These are phyloP conservation scores for Clytia hemisphaerica DNA, from an alignment of 30 jellyfish, hydroid and myxozoan species.

Conservation along the genomic window DNA sequence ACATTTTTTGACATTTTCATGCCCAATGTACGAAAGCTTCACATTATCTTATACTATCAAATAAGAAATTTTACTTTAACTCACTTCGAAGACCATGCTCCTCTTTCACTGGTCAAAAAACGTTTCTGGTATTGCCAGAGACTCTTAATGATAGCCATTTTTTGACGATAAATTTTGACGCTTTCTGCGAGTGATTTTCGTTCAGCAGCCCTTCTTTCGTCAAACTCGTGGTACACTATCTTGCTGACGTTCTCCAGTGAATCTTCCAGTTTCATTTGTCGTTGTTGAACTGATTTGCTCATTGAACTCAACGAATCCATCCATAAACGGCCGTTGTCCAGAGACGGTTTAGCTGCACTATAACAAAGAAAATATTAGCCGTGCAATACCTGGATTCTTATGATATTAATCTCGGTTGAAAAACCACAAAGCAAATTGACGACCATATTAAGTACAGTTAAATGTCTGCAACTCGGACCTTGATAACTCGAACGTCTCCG, in stretches of 20 bases:
- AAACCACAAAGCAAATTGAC: too few species aligned
- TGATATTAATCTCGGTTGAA: too few species aligned
- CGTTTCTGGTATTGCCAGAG: conserved; percentile 72
- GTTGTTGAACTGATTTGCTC: conserved; percentile 46
- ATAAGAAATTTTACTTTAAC: not conserved
- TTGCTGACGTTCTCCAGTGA: conserved; percentile 66
- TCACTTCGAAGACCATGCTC: conserved; percentile 80
- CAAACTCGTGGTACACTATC: conserved; percentile 42
- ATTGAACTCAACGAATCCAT: conserved; percentile 69
- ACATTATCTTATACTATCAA: too few species aligned
- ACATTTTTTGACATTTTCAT: too few species aligned
- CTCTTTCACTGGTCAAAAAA: conserved; percentile 69
- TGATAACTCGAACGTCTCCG: too few species aligned
- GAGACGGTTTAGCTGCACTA: conserved; percentile 24
- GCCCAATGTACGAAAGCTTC: too few species aligned
- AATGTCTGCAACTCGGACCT: too few species aligned
- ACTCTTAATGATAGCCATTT: conserved; percentile 44
- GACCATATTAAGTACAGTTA: too few species aligned
- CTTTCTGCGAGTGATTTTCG: conserved; percentile 24
- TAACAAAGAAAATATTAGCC: not conserved
- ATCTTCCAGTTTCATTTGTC: conserved; percentile 36
- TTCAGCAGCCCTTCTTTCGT: conserved; percentile 51
- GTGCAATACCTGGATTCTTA: too few species aligned
- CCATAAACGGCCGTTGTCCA: conserved; percentile 74
- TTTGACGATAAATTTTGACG: conserved; percentile 34